Base-by-base conservation (phyloP, 2,888 invertebrate genomes). In the Lymantria monacha region DNA sequence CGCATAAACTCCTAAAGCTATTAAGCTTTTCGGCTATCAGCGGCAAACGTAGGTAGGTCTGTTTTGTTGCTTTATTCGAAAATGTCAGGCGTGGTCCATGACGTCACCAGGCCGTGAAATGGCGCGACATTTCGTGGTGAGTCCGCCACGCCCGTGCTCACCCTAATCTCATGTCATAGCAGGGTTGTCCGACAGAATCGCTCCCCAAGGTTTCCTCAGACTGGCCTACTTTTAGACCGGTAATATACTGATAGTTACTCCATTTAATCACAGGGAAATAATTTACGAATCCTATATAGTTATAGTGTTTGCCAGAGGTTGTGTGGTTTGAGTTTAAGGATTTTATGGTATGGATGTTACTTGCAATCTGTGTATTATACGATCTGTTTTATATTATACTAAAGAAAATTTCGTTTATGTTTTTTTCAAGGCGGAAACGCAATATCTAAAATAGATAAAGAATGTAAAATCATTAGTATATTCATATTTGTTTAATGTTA, bases 1-100 rank as follows among this genome's bases (percentile, higher is more conserved):
- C 72, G 74, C 74, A 77, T 76, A 83, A 81, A 77, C 79, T 59
- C 70, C 69, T 72, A 75, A 76, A 76, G 79, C 79, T 79, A 85
- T 86, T 86, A 86, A 81, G 84, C 78, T 81, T 83, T 79, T 63
- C 72, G 74, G 82, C 83, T 88, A 89, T 87, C 87, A 83, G 81
- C 69, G 66, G 63, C 61, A 42, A 70, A 72, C 76, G 74, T 77
- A 85, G 89, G 88, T 87, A 81, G 88, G 89, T 87, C 88, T 76
- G 78, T 76, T 82, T 85, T 87, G 87, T 85, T 83, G 83, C 86
- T 83, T 76, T 76, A 78, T 78, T 74, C 77, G 70, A 87, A 68
- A 91, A 91, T 88, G 90, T 78, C 90, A 90, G 90, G 90, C 83
- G 90, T 74, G 90, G 88, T 82, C 71, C 50, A 77, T 90, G 87